Evolutionary conservation across 1,140 invertebrate species (phyloP).

Genomic region (Calosoma granatense): DNA sequence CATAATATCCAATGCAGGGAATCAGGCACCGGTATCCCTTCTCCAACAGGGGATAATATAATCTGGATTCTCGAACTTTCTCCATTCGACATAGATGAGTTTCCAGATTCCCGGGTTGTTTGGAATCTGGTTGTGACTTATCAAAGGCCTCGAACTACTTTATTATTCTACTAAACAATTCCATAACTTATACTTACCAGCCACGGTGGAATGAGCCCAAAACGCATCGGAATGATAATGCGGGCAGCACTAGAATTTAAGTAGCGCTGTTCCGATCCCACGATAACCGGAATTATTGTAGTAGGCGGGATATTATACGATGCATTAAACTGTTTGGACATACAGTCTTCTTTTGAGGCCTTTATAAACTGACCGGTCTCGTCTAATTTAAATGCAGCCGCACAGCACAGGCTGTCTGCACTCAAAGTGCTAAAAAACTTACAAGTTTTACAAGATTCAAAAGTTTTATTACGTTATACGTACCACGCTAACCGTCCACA

Average conservation of each 20-base stretch:
- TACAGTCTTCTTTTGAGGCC: too few relatives aligned
- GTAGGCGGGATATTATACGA: not conserved
- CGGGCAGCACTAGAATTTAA: not conserved
- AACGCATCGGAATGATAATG: not conserved
- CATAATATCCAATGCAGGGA: slow-evolving; percentile 73
- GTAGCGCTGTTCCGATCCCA: not conserved
- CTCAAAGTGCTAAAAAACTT: too few relatives aligned
- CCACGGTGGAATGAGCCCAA: not conserved
- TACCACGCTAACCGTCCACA: not conserved
- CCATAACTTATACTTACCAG: too few relatives aligned
- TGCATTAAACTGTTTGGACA: not conserved
- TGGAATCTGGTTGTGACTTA: not conserved
- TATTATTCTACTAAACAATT: too few relatives aligned
- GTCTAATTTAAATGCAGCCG: too few relatives aligned
- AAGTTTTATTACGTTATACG: too few relatives aligned
- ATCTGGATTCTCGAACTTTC: slow-evolving; percentile 51
- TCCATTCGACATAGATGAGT: slow-evolving; percentile 51
- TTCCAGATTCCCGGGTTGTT: not conserved
- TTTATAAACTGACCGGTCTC: too few relatives aligned
- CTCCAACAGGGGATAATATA: slow-evolving; percentile 52
- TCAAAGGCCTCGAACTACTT: too few relatives aligned
- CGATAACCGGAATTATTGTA: not conserved
- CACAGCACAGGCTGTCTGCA: too few relatives aligned
- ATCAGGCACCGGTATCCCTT: slow-evolving; percentile 66
- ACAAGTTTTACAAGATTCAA: too few relatives aligned